phyloP scores from a whole-genome alignment of 1,140 invertebrate genomes.

The Danaus melanippus region DNA sequence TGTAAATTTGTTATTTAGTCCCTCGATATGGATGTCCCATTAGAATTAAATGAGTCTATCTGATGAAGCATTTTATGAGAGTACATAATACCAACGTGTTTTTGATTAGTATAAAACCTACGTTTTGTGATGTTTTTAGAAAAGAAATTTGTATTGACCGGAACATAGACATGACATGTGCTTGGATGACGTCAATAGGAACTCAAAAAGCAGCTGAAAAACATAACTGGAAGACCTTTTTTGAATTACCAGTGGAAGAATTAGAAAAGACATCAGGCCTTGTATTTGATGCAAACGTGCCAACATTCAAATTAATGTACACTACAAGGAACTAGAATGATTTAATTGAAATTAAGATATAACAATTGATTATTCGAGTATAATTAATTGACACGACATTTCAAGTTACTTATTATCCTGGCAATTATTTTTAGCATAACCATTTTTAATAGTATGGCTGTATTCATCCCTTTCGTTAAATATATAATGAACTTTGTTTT shows the following conservation, averaged over 20 bases:
- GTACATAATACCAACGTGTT: neutral
- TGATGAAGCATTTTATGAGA: constrained; percentile 5
- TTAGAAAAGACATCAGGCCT: constrained; percentile 18
- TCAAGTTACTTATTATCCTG: no score
- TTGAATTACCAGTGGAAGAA: constrained; percentile 20
- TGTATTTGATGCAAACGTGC: constrained; percentile 16
- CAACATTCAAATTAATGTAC: constrained; percentile 27
- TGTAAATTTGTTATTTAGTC: neutral
- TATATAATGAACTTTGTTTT: neutral
- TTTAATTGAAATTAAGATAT: neutral
- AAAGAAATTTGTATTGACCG: constrained; percentile 23
- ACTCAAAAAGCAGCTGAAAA: constrained; percentile 30
- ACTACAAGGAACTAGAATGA: constrained; percentile 7
- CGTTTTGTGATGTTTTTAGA: constrained; percentile 11
- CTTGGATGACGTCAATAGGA: constrained; percentile 30
- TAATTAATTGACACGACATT: no score
- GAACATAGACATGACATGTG: constrained; percentile 24
- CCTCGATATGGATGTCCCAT: neutral
- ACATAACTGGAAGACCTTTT: constrained; percentile 26
- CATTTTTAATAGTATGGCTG: no score
- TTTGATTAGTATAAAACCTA: neutral
- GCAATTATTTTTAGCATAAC: no score
- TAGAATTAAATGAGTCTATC: neutral
- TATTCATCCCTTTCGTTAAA: no score
- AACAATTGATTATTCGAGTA: neutral